Evolutionary conservation across 2,797 vertebrate species (phyloP), one percentile per base, ranked within the genome.

Genomic region (Xenops minutus): DNA sequence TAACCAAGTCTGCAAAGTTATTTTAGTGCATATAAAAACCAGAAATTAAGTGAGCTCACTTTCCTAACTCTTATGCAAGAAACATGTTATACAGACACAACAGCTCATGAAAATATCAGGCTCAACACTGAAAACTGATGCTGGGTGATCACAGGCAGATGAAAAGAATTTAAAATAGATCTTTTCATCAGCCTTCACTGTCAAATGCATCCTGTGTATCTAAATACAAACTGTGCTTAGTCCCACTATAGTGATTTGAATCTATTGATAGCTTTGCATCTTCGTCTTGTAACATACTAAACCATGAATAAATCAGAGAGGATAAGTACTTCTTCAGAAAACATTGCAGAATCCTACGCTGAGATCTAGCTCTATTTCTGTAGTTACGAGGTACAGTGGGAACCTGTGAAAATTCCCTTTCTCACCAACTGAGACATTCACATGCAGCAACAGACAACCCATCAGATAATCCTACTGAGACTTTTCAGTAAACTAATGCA

Each of bases 51-150:
- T 73, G 46, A 91, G 36, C 39, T 86, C 63, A 2, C 34, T 58
- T 85, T 82, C 58, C n/a, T 51, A 77, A 67, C 46, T 88, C 74
- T 88, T 78, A 85, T 2, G 23, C 77, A 81, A 85, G 63, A 79
- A 94, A 73, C n/a, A 80, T 7, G 0, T 58, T 88, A 46, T 6
- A 81, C 10, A 72, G 79, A 88, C 94, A 85, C 82, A 94, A 93
- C 86, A 89, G 39, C 75, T 95, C 86, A 64, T 32, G 72, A 82
- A 92, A 94, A 93, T 68, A 68, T 89, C 75, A 93, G 93, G 90
- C 80, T 95, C 81, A 94, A 77, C 84, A 94, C 61, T 80, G 59
- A 63, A 67, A 96, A 94, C 44, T 37, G 22, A 77, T 64, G 78
- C 30, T 81, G 71, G 64, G 41, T 87, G 52, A 94, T 87, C 80